Percentiles rank a stretch among this genome's conserved stretches.
Evolutionary conservation across 1,140 invertebrate genomes (phyloP).

Genomic region (Tetramorium parvispinum): DNA sequence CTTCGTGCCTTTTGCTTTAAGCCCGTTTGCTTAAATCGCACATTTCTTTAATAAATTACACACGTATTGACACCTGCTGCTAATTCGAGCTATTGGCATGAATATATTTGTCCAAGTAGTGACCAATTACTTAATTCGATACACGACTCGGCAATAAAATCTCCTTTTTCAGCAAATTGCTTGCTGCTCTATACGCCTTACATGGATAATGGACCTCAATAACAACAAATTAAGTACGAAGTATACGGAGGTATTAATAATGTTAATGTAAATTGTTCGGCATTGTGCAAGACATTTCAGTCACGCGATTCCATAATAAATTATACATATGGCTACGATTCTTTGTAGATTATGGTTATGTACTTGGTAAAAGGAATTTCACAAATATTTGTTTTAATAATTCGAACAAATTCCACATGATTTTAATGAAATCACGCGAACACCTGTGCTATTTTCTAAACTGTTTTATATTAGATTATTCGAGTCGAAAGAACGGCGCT

Average conservation of each 20-base stretch:
- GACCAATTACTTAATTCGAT: slow-evolving; percentile 39
- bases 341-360: background rate
- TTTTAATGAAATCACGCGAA: background rate
- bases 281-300: background rate
- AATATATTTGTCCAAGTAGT: slow-evolving; percentile 7
- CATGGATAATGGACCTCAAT: background rate
- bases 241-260: background rate
- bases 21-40: background rate
- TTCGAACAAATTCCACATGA: background rate
- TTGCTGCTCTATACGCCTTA: background rate
- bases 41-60: slow-evolving; percentile 42
- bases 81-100: slow-evolving; percentile 30
- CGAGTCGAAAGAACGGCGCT: background rate
- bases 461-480: background rate
- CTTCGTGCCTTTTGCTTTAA: background rate
- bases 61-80: slow-evolving; percentile 21
- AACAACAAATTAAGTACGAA: slow-evolving; percentile 1
- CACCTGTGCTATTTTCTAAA: background rate
- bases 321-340: background rate
- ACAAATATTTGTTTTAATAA: background rate
- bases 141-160: background rate
- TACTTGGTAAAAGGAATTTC: background rate
- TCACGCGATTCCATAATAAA: slow-evolving; percentile 21
- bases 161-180: background rate
- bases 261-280: slow-evolving; percentile 5